Evolutionary conservation across 2,113 vertebrate species (phyloP), one percentile per base, ranked within the genome.

Genomic region (Tachysurus vachellii): DNA sequence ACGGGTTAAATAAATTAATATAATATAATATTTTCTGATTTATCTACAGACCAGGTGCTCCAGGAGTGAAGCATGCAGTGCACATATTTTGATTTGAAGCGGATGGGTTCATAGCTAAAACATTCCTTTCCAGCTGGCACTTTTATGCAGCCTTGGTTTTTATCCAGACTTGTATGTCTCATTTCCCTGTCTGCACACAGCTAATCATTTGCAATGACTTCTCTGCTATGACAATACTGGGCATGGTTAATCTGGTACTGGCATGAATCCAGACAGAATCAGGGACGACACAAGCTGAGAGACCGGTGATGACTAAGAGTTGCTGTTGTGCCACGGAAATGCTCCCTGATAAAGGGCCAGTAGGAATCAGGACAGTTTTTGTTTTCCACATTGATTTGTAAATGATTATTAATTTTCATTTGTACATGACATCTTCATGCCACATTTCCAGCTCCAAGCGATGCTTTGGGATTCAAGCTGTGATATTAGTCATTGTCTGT

Each of bases 171-270:
- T 84, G 86, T 88, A 87, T 80, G 61, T 91, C 93, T 81, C 79
- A 50, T 70, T 77, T 89, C 90, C 89, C 83, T 66, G 75, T 89
- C 79, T 91, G 85, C 87, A 92, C 77, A 80, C 13, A 85, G 88
- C 91, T 94, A 93, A 94, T 92, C 73, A 87, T 91, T 90, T 92
- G 90, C 88, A 91, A 75, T 88, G 85, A 89, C 89, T 93, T 89
- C 86, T 89, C 82, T 90, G 86, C 90, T 81, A 26, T 80, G 86
- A 83, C 87, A 85, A 88, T 71, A 91, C 84, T 82, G 89, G 88
- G 88, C 90, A 92, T 80, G 82, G 90, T 85, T 91, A 84, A 82
- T 79, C 71, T 83, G 79, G 88, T 3, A 75, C 82, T 93, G 92
- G 92, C 88, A 6, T 54, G 53, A 87, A 84, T 94, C 92, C 92